phyloP scores from a whole-genome alignment of 1,140 invertebrate species.

The Drosophila elegans region DNA sequence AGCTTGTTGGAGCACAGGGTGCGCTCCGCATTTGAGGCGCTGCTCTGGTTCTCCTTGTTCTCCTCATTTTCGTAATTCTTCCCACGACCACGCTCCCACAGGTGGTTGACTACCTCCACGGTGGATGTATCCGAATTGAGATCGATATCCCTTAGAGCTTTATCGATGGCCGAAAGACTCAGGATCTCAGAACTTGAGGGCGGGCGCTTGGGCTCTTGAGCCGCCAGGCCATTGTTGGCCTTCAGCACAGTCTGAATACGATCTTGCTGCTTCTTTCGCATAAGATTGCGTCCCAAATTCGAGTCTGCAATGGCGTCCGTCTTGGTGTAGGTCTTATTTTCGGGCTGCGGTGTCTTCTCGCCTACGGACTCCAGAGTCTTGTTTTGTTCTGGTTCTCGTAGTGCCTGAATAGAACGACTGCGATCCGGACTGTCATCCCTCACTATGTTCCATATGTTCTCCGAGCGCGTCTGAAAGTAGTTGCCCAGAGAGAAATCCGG shows the following conservation, averaged over 20 bases:
- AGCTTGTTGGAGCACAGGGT: conserved; percentile 55
- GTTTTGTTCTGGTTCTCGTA: conserved; percentile 18
- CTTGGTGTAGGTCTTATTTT: conserved; percentile 78
- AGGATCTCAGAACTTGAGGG: conserved; percentile 66
- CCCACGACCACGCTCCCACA: conserved; percentile 31
- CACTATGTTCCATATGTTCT: conserved; percentile 68
- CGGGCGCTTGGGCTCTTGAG: conserved; percentile 23
- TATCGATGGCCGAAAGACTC: conserved; percentile 75
- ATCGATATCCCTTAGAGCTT: conserved; percentile 63
- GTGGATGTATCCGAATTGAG: conserved; percentile 66
- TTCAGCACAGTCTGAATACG: conserved; percentile 38
- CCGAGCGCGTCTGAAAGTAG: conserved; percentile 76
- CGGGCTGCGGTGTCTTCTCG: conserved; percentile 57
- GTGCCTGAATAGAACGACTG: conserved; percentile 13
- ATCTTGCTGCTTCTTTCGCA: conserved; percentile 53
- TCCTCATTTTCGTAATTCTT: conserved; percentile 30
- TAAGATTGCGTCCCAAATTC: conserved; percentile 47
- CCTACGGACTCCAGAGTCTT: not conserved
- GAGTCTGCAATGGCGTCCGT: conserved; percentile 12
- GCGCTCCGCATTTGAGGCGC: conserved; percentile 11
- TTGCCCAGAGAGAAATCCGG: conserved; percentile 77
- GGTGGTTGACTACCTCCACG: conserved; percentile 46
- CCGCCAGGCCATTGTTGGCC: not conserved
- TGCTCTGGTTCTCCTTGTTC: conserved; percentile 57
- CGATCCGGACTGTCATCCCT: conserved; percentile 35